Percentiles rank a stretch among this genome's conserved stretches.
phyloP scores from a whole-genome alignment of 2,888 invertebrate genomes.

The Acanthopleura granulata region DNA sequence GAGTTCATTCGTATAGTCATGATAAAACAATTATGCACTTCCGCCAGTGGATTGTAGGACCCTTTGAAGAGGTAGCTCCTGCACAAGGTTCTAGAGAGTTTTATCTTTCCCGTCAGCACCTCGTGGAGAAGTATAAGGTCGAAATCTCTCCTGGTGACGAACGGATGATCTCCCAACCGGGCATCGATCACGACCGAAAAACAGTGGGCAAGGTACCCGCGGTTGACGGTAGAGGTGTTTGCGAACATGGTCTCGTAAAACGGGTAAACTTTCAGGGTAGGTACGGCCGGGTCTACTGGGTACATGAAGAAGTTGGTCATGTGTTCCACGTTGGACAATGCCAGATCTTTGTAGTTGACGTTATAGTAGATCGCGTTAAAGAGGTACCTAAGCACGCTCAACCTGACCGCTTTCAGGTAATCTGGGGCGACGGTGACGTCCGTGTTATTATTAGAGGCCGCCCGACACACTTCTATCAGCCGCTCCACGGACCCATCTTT shows the following conservation, averaged over 20 bases:
- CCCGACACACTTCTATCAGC: background rate
- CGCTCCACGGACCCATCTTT: background rate
- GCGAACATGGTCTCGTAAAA: background rate
- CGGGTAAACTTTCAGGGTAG: background rate
- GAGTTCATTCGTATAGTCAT: background rate
- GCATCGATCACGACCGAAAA: background rate
- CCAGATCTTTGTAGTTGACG: background rate
- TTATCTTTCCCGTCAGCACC: background rate
- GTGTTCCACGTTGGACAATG: background rate
- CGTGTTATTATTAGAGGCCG: constrained; percentile 1
- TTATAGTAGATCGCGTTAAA: background rate
- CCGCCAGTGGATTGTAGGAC: background rate
- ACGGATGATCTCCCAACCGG: background rate
- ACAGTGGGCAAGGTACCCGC: background rate
- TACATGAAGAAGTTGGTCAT: constrained; percentile 4
- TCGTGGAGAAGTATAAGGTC: background rate
- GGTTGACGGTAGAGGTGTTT: background rate
- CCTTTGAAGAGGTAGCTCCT: constrained; percentile 1
- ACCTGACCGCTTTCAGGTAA: background rate
- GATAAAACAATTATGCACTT: background rate
- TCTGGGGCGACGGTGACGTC: background rate
- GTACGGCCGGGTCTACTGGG: background rate
- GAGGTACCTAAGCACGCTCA: background rate
- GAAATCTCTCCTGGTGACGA: background rate
- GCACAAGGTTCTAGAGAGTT: background rate